Percentiles rank a stretch among this genome's conserved stretches.
These are phyloP conservation scores for Malacosoma neustria DNA, from an alignment of 2,888 invertebrate genomes.

Conservation along the genomic window DNA sequence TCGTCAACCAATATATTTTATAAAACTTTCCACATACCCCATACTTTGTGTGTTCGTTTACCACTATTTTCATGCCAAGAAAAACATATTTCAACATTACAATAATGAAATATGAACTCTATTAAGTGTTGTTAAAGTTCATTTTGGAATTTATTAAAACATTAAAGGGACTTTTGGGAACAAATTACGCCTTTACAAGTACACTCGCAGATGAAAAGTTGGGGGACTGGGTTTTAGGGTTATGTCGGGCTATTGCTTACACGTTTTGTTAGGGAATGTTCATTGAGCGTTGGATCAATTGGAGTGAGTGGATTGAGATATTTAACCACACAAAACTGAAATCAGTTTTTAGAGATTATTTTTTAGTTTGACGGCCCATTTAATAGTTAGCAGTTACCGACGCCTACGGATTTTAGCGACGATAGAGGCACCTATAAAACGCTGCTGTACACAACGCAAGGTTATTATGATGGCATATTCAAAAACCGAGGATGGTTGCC, in stretches of 20 bases:
- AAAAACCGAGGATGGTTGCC: no score
- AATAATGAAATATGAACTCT: slow-evolving; percentile 12
- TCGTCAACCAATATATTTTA: slow-evolving; percentile 1
- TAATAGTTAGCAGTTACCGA: no score
- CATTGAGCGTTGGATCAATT: no score
- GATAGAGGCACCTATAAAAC: no score
- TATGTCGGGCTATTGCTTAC: slow-evolving; percentile 8
- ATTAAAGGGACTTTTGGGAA: slow-evolving; percentile 20
- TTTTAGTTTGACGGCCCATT: no score
- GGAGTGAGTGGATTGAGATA: no score
- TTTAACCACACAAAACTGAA: no score
- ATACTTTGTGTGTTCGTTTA: slow-evolving; percentile 17
- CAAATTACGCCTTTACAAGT: slow-evolving; percentile 35
- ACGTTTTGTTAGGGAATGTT: neutral
- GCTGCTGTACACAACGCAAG: no score
- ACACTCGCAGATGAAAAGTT: slow-evolving; percentile 25
- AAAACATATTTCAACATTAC: slow-evolving; percentile 5
- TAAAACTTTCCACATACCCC: slow-evolving; percentile 21
- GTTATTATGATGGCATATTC: no score
- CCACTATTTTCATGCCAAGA: slow-evolving; percentile 6
- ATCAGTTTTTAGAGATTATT: no score
- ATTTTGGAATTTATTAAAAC: slow-evolving; percentile 8
- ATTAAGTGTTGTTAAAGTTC: slow-evolving; percentile 6
- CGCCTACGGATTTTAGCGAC: no score
- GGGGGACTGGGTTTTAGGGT: slow-evolving; percentile 7